These are phyloP conservation scores for Struthio camelus DNA, from an alignment of 2,113 vertebrate species.

Conservation along the genomic window DNA sequence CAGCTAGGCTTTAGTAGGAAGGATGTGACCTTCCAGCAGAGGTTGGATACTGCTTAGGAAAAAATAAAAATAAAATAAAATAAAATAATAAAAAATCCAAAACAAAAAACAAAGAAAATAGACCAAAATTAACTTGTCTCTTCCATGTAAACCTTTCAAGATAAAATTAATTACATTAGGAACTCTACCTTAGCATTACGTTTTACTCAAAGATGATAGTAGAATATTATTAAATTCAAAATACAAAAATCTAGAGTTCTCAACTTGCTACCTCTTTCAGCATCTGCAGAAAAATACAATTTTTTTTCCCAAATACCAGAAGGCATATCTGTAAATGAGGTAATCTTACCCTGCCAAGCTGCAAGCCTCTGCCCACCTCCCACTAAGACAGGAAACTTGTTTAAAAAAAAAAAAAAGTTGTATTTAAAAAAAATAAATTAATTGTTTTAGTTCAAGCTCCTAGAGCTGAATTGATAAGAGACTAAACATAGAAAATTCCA, in stretches of 20 bases:
- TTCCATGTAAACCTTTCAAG: neutral
- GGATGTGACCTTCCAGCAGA: neutral
- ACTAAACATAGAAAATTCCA: neutral
- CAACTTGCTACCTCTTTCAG: neutral
- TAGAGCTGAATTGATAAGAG: neutral
- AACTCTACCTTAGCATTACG: neutral
- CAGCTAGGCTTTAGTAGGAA: neutral
- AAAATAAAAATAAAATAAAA: too few relatives aligned
- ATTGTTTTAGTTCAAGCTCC: neutral
- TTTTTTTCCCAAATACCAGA: neutral
- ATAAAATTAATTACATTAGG: neutral
- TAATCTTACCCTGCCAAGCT: neutral
- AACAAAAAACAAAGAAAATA: neutral
- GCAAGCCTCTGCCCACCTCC: neutral
- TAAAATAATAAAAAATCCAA: too few relatives aligned
- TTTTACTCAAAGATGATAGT: neutral
- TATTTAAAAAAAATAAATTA: neutral
- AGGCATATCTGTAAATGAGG: neutral
- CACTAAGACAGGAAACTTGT: neutral
- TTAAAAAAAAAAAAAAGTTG: neutral
- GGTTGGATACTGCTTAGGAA: neutral
- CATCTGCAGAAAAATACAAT: neutral
- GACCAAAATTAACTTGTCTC: neutral
- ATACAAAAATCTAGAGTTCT: neutral
- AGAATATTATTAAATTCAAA: neutral